Conservation (phyloP, 2,113 vertebrate genomes). For the Panthera leo region DNA sequence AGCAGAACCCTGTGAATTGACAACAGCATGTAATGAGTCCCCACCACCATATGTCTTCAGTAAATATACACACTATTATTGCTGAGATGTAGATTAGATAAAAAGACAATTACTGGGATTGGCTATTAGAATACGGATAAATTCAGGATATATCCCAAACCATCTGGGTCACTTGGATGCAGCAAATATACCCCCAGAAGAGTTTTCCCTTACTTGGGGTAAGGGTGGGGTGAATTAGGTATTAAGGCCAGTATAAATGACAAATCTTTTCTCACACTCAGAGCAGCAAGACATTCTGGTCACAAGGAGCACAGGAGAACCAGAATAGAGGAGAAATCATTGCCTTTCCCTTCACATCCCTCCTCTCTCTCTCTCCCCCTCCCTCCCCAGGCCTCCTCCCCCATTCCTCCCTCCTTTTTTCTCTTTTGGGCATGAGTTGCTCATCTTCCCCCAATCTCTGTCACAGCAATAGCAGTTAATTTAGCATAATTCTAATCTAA, state of each 20-base stretch:
- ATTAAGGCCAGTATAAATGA: constrained; percentile 2
- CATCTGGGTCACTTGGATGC: neutral
- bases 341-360: neutral
- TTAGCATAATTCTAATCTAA: constrained; percentile 2
- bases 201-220: neutral
- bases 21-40: neutral
- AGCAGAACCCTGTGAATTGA: neutral
- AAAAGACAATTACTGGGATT: neutral
- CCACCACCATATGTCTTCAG: neutral
- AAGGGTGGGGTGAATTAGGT: neutral
- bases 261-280: neutral
- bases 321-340: neutral
- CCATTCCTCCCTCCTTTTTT: neutral
- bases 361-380: no score
- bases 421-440: neutral
- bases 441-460: neutral
- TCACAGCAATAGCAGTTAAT: neutral
- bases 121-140: constrained; percentile 5
- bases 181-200: neutral
- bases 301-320: neutral
- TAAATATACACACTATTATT: neutral
- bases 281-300: neutral
- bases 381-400: no score
- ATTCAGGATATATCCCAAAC: neutral
- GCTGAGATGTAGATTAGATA: neutral